Percentiles rank a stretch among this genome's conserved stretches.
phyloP scores from a whole-genome alignment of 1,140 invertebrate genomes.

The Matsumurasca onukii region DNA sequence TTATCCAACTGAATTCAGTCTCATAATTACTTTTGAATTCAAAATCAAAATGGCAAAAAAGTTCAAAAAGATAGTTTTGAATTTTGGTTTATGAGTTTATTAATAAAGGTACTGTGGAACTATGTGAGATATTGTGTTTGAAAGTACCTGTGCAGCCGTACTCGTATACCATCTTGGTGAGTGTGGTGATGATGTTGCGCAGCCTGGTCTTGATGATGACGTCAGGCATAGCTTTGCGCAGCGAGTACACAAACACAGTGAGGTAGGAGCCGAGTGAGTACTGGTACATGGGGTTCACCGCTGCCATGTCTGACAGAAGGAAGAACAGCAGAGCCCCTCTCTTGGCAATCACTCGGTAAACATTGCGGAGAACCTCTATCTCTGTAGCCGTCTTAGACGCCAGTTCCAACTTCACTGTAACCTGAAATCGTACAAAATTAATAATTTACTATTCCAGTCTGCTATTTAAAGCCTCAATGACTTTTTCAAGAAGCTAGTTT shows the following conservation, averaged over 20 bases:
- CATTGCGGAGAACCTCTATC: constrained; percentile 78
- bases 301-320: constrained; percentile 81
- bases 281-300: constrained; percentile 88
- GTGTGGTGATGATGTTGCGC: constrained; percentile 75
- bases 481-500: too few species aligned
- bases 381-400: constrained; percentile 70
- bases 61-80: too few species aligned
- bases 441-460: too few species aligned
- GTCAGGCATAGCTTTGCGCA: constrained; percentile 77
- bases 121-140: too few species aligned
- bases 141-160: constrained; percentile 84
- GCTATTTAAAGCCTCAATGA: too few species aligned
- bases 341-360: constrained; percentile 77
- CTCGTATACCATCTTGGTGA: constrained; percentile 85
- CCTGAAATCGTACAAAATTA: constrained; percentile 48
- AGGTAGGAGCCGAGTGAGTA: constrained; percentile 80
- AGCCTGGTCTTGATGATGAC: constrained; percentile 67
- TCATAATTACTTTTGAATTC: too few species aligned
- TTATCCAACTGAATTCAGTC: too few species aligned
- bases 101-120: too few species aligned
- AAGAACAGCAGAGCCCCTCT: constrained; percentile 88
- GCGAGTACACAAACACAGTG: constrained; percentile 75
- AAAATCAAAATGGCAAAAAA: too few species aligned
- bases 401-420: constrained; percentile 70
- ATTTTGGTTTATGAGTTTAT: too few species aligned